These are phyloP conservation scores for Rhynchopsitta pachyrhyncha DNA, from an alignment of 2,113 vertebrate species.

Conservation along the genomic window DNA sequence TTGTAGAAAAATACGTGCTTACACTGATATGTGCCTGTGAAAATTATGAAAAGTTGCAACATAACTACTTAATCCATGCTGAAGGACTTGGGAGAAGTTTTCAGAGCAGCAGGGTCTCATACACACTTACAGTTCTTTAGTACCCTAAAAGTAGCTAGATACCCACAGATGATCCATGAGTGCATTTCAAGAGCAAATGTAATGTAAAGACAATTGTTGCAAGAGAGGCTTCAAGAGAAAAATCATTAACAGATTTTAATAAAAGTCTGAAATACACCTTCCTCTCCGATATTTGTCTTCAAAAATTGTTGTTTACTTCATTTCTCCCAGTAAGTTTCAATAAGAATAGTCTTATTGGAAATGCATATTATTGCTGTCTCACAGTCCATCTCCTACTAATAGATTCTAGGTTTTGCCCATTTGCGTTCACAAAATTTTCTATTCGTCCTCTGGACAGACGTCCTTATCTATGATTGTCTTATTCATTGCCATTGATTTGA, in stretches of 20 bases:
- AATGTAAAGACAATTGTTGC: neutral
- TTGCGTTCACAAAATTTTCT: neutral
- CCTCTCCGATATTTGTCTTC: neutral
- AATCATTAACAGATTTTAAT: neutral
- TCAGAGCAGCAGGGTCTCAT: neutral
- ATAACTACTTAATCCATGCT: neutral
- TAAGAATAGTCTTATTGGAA: neutral
- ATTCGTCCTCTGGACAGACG: neutral
- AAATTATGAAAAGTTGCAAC: neutral
- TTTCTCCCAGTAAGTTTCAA: neutral
- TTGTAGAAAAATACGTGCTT: neutral
- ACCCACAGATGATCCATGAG: neutral
- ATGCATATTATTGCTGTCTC: neutral
- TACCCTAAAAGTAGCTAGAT: neutral
- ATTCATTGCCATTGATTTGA: conserved; percentile 27
- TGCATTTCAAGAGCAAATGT: neutral
- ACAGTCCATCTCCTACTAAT: neutral
- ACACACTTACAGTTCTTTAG: neutral
- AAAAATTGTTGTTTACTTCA: neutral
- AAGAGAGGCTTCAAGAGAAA: neutral
- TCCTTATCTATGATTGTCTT: neutral
- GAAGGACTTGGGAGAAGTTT: neutral
- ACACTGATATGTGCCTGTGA: neutral
- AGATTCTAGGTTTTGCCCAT: neutral
- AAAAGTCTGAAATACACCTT: neutral